phyloP scores from a whole-genome alignment of 2,888 invertebrate species.

The Latheticus oryzae region DNA sequence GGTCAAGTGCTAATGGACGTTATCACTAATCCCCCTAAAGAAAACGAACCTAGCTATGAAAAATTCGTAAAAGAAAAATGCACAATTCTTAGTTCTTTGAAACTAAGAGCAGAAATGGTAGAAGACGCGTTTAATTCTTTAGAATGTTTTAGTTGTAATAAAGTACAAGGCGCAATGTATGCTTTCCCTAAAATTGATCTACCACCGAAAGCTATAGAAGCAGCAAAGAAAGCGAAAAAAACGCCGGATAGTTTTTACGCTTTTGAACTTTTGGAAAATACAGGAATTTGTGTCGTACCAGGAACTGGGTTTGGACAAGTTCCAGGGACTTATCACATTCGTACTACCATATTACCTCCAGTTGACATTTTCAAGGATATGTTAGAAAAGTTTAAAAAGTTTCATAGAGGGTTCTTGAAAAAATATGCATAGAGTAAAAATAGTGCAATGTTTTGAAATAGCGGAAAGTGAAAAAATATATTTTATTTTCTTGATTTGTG shows the following conservation, averaged over 20 bases:
- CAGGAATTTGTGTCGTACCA: slow-evolving; percentile 92
- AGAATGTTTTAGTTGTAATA: slow-evolving; percentile 88
- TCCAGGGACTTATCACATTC: slow-evolving; percentile 94
- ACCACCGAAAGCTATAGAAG: slow-evolving; percentile 85
- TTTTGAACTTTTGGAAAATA: slow-evolving; percentile 88
- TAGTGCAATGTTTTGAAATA: too few species aligned
- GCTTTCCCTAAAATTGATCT: slow-evolving; percentile 86
- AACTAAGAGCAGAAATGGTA: slow-evolving; percentile 83
- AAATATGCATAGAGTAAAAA: slow-evolving; percentile 70
- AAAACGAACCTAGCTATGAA: slow-evolving; percentile 89
- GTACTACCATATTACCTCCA: slow-evolving; percentile 90
- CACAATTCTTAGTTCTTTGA: slow-evolving; percentile 79
- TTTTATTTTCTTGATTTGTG: too few species aligned
- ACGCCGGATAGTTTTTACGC: slow-evolving; percentile 94
- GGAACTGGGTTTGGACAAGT: slow-evolving; percentile 97
- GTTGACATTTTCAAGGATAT: slow-evolving; percentile 83
- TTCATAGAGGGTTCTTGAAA: slow-evolving; percentile 85
- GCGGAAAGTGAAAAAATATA: too few species aligned
- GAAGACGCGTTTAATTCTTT: slow-evolving; percentile 91
- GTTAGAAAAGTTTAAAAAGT: slow-evolving; percentile 83
- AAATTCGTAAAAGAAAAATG: slow-evolving; percentile 80
- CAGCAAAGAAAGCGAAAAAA: slow-evolving; percentile 80
- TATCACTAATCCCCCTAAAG: slow-evolving; percentile 87
- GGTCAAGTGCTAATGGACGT: slow-evolving; percentile 94
- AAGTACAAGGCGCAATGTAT: slow-evolving; percentile 96